Base-by-base conservation (phyloP, 2,797 vertebrate species). In the Setipinna tenuifilis region DNA sequence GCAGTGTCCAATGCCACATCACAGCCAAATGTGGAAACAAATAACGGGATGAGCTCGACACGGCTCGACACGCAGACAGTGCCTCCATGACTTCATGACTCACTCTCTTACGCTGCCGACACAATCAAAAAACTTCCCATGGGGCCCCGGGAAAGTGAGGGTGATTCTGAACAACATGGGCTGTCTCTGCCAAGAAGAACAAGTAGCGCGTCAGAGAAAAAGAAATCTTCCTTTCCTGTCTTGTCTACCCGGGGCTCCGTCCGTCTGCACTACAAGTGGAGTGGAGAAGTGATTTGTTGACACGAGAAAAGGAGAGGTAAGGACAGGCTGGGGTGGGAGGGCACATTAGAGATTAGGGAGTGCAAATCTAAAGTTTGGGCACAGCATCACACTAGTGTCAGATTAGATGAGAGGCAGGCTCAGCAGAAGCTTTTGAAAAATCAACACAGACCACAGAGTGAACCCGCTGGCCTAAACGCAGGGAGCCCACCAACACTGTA, bases 291-390 rank as follows among this genome's bases (percentile, higher is more conserved):
- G 31, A 78, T 44, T 44, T 44, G 68, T 75, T 16, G 41, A 21
- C 17, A 44, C 3, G 16, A 44, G 35, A 12, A 31, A 35, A n/a
- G 50, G 6, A 54, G 35, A 35, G 71, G 31, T 44, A 35, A 78
- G 35, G 71, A 78, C 35, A 6, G 41, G 35, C 19, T 78, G 19
- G 19, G 35, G 31, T 28, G 17, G 4, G 71, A 78, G 71, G 35
- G 17, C 71, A 78, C 35, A 78, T 78, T 41, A 44, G 71, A 44
- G 71, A 78, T 78, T 78, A 78, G 35, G 35, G 71, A 78, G 31
- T 9, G 71, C 71, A 78, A 78, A 78, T 78, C 71, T 78, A 25
- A 35, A 78, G 17, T 78, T 78, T 78, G 71, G 35, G 71, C 71
- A 78, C 71, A 6, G 41, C 71, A 78, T 41, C 71, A 78, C 71